Conservation (phyloP, 1,140 invertebrate genomes). For the Hyles vespertilio region DNA sequence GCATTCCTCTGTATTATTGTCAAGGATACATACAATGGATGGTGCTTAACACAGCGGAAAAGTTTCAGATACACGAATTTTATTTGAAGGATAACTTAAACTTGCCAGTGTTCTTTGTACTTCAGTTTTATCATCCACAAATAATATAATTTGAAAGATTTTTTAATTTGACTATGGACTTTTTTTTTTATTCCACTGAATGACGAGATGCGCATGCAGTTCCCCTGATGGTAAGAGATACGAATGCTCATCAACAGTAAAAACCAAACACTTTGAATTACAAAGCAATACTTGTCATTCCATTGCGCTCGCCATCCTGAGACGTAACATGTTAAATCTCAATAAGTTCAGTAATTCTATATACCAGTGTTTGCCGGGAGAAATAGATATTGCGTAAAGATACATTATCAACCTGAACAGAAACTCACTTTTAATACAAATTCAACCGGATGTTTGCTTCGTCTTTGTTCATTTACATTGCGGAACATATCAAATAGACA, state of each 20-base stretch:
- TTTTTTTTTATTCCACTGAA: not conserved
- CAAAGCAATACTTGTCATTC: too few relatives aligned
- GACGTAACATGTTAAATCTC: too few relatives aligned
- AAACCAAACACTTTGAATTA: too few relatives aligned
- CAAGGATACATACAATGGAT: conserved; percentile 30
- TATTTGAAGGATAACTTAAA: conserved; percentile 25
- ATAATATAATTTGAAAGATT: conserved; percentile 3
- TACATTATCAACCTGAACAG: not conserved
- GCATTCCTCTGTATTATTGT: conserved; percentile 47
- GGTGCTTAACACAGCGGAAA: conserved; percentile 32
- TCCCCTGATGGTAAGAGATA: not conserved
- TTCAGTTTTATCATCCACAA: conserved; percentile 45
- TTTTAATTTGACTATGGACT: too few relatives aligned
- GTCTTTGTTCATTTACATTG: too few relatives aligned
- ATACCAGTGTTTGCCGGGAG: not conserved
- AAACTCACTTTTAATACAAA: not conserved
- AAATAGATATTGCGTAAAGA: not conserved
- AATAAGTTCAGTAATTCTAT: not conserved
- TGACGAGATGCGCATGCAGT: not conserved
- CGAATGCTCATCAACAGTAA: not conserved
- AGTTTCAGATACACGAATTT: conserved; percentile 45
- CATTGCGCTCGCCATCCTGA: too few relatives aligned
- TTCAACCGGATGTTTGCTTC: too few relatives aligned
- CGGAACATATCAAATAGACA: too few relatives aligned
- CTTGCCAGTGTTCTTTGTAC: conserved; percentile 33